Evolutionary conservation across 2,888 invertebrate genomes (phyloP), one percentile per base, ranked within the genome.

Genomic region (Cerceris rybyensis): DNA sequence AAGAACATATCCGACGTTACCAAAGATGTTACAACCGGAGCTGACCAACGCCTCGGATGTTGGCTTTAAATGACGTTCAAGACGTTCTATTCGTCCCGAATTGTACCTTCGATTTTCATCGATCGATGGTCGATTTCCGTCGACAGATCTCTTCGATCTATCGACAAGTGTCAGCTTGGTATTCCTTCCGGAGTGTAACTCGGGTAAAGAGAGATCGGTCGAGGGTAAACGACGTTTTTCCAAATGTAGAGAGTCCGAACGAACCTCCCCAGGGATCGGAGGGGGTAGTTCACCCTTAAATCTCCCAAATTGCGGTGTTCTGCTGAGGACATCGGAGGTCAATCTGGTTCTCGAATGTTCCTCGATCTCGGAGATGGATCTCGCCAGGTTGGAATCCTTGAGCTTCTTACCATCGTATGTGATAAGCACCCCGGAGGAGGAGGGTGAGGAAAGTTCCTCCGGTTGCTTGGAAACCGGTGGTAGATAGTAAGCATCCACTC

Each of bases 401-500:
- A 97, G 94, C 61, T 94, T 95, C 91, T 96, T 96, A 0, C 96
- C 97, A 85, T 97, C 96, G 85, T 95, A 97, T 0, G 96, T 95
- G 6, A 96, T 95, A 41, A 96, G 95, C 0, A 80, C 66, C 6
- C 65, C 78, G 7, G 84, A 66, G 9, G 76, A 66, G 0, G 83
- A 55, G 4, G 77, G 46, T 0, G 79, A 64, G 93, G 93, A 70
- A 93, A 93, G 80, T 93, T 94, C 46, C 93, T 84, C 94, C 93
- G 73, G 94, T 93, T 70, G 63, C 0, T 70, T 71, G 0, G 81
- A 83, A 68, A 94, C 94, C 0, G 96, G 96, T 0, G 97, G 96
- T 66, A 96, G 93, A 88, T 96, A 97, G 83, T 95, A 96, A 0
- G 96, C 94, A 83, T 96, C 96, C 6, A 95, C 92, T 84, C 95